Evolutionary conservation across 2,888 invertebrate genomes (phyloP).

Genomic region (Nycteola revayana): DNA sequence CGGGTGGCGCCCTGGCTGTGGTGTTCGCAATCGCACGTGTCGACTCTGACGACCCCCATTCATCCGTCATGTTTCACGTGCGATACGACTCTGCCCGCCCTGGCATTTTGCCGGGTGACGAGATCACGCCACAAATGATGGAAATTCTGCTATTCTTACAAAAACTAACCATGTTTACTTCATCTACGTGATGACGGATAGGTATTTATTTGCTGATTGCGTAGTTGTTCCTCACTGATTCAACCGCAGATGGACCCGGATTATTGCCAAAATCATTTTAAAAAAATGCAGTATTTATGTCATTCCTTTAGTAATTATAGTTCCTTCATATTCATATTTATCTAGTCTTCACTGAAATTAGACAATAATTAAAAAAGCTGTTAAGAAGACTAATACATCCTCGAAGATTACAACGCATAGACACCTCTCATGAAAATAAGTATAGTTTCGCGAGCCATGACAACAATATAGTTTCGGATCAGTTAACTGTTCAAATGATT

Average conservation of each 20-base stretch:
- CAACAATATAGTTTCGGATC: conserved; percentile 8
- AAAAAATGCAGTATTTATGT: too few species aligned
- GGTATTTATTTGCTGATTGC: conserved; percentile 18
- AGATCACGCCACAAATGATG: conserved; percentile 50
- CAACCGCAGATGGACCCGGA: too few species aligned
- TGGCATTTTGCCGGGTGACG: conserved; percentile 75
- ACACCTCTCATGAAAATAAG: too few species aligned
- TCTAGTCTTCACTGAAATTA: too few species aligned
- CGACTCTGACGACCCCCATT: conserved; percentile 55
- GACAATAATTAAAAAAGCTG: too few species aligned
- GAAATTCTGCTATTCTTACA: conserved; percentile 40
- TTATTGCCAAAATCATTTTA: too few species aligned
- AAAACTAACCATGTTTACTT: conserved; percentile 31
- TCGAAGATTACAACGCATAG: neutral
- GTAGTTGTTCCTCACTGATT: too few species aligned
- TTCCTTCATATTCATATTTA: too few species aligned
- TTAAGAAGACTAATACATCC: too few species aligned
- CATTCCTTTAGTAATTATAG: too few species aligned
- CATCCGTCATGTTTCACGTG: conserved; percentile 70
- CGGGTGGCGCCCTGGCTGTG: conserved; percentile 21
- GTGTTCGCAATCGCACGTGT: conserved; percentile 48
- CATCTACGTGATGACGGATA: conserved; percentile 14
- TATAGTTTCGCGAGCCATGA: neutral
- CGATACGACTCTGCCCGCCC: conserved; percentile 50
- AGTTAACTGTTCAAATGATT: conserved; percentile 14